Evolutionary conservation across 2,888 invertebrate species (phyloP).

Genomic region (Epinotia demarniana): DNA sequence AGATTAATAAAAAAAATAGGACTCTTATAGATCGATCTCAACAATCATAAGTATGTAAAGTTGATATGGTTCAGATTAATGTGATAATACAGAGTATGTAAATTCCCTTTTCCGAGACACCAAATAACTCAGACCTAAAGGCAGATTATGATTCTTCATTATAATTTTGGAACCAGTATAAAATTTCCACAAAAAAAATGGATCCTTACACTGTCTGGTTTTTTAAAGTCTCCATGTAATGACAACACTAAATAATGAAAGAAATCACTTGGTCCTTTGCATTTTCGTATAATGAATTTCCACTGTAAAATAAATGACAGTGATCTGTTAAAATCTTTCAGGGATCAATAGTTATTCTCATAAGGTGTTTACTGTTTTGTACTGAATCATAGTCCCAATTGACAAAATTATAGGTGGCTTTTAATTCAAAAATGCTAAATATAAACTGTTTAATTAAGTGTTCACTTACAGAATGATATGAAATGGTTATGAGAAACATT

Average conservation of each 20-base stretch:
- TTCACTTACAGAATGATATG: not conserved
- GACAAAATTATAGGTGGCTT: not conserved
- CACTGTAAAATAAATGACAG: constrained; percentile 16
- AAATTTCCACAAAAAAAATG: not conserved
- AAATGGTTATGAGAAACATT: not conserved
- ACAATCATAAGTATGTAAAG: too few species aligned
- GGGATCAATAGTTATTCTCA: not conserved
- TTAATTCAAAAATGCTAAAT: not conserved
- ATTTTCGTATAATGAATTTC: constrained; percentile 21
- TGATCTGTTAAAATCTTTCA: not conserved
- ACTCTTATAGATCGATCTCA: too few species aligned
- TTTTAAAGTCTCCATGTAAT: constrained; percentile 20
- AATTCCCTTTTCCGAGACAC: too few species aligned
- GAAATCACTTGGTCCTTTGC: not conserved
- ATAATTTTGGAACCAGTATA: not conserved
- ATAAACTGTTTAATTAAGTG: not conserved
- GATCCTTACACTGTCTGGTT: constrained; percentile 24
- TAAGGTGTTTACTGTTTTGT: not conserved
- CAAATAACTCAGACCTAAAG: too few species aligned
- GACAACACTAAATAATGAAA: constrained; percentile 23
- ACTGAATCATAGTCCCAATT: not conserved
- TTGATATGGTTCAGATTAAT: too few species aligned
- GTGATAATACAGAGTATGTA: too few species aligned
- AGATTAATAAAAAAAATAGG: too few species aligned
- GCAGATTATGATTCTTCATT: too few species aligned